Evolutionary conservation across 2,888 invertebrate species (phyloP).

Genomic region (Cinara cedri): DNA sequence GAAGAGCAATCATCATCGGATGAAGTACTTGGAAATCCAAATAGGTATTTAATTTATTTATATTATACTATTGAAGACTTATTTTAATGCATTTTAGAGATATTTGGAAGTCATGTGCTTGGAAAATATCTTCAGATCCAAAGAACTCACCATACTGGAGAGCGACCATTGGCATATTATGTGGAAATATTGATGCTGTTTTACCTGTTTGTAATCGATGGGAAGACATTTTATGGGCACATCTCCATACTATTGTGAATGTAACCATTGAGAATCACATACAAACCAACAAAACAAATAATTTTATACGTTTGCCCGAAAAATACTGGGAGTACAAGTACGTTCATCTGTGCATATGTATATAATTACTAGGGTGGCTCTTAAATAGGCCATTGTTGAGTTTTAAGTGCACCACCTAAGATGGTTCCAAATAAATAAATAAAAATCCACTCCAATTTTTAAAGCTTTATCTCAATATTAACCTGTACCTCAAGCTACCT

Average conservation of each 20-base stretch:
- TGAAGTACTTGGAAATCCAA: slow-evolving; percentile 80
- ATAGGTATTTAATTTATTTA: slow-evolving; percentile 66
- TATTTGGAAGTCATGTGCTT: slow-evolving; percentile 68
- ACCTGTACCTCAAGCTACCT: too few species aligned
- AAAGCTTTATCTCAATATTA: too few species aligned
- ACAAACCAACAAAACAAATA: slow-evolving; percentile 66
- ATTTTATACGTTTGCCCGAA: slow-evolving; percentile 69
- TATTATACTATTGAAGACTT: neutral
- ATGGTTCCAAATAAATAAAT: too few species aligned
- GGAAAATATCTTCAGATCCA: slow-evolving; percentile 65
- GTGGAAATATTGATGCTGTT: slow-evolving; percentile 82
- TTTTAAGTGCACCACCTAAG: too few species aligned
- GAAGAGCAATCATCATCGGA: slow-evolving; percentile 60
- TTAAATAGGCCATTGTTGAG: too few species aligned
- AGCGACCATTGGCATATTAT: slow-evolving; percentile 69
- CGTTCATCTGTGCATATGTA: too few species aligned
- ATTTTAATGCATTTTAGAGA: slow-evolving; percentile 63
- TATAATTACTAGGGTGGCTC: too few species aligned
- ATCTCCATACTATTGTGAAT: slow-evolving; percentile 81
- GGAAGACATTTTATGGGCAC: slow-evolving; percentile 91
- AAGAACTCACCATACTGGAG: slow-evolving; percentile 63
- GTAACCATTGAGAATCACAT: slow-evolving; percentile 82
- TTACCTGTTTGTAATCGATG: slow-evolving; percentile 79
- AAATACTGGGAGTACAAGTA: slow-evolving; percentile 72
- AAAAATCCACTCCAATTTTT: too few species aligned